Base-by-base conservation (phyloP, 2,888 invertebrate species). In the Dryadula phaetusa region DNA sequence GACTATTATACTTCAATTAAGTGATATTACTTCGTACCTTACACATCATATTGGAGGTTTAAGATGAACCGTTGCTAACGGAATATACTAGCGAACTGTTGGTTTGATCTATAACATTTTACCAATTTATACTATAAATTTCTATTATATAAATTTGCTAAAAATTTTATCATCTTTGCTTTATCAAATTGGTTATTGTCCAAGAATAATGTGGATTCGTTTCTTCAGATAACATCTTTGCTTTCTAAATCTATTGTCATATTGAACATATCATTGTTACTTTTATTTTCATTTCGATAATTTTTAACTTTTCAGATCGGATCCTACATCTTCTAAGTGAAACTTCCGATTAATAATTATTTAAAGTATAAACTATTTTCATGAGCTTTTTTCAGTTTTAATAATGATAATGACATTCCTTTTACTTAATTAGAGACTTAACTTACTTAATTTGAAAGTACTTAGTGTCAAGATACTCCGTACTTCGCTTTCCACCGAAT, bases 101-200 rank as follows among this genome's bases (percentile, higher is more conserved):
- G 81, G 81, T 80, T 75, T 80, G 77, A 75, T 75, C 73, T 76
- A 77, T 75, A 74, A 82, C 77, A 81, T 83, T 84, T 79, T 81
- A 82, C 84, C 87, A 75, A 90, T 92, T 88, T 92, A 92, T 92
- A 92, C 86, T 90, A 85, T 82, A 79, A 82, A 86, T 83, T 78
- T 76, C 79, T 82, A 85, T 90, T 91, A 88, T 83, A 90, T 90
- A 90, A 92, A 90, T 77, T 82, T 70, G 75, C 77, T 82, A 85
- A 84, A 86, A 56, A 80, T 76, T 79, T 75, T 82, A 81, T 79
- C 82, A 80, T 81, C 80, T 79, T 74, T 73, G 70, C 69, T 68
- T 67, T 69, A 70, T 72, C 67, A 46, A 63, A 74, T 70, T 66
- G 64, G 73, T 74, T 72, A 69, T 74, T 58, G 67, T 74, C 80